Evolutionary conservation across 1,140 invertebrate genomes (phyloP).

Genomic region (Scaptomyza graminum): DNA sequence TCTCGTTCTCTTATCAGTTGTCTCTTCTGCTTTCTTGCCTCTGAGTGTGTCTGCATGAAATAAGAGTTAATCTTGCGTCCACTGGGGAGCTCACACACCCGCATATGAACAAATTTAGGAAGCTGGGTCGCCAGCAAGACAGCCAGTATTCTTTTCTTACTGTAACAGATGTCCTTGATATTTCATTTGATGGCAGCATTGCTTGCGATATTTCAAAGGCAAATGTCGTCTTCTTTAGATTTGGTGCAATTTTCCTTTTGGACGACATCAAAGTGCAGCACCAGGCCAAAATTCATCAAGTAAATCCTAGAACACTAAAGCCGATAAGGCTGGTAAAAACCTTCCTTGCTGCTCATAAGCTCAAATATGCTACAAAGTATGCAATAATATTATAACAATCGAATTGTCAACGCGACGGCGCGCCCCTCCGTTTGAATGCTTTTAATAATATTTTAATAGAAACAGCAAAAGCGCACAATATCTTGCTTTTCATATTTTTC

Average conservation of each 20-base stretch:
- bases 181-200: constrained; percentile 51
- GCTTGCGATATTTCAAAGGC: constrained; percentile 53
- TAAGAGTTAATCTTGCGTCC: constrained; percentile 70
- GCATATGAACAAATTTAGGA: constrained; percentile 6
- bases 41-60: constrained; percentile 63
- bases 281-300: constrained; percentile 44
- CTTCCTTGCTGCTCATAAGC: constrained; percentile 15
- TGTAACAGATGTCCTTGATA: constrained; percentile 70
- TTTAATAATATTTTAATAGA: constrained; percentile 68
- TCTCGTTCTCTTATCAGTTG: constrained; percentile 20
- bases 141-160: constrained; percentile 29
- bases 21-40: constrained; percentile 47
- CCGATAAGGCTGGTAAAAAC: constrained; percentile 45
- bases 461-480: constrained; percentile 44
- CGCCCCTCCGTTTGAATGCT: constrained; percentile 12
- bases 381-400: constrained; percentile 60
- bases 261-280: constrained; percentile 63
- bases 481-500: constrained; percentile 9
- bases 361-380: constrained; percentile 53
- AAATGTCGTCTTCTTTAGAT: constrained; percentile 42
- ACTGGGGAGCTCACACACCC: constrained; percentile 38
- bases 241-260: constrained; percentile 59
- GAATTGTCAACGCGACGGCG: constrained; percentile 47
- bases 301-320: constrained; percentile 48
- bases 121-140: constrained; percentile 27